Conservation (phyloP, 23 tunicate species). For the Oikopleura dioica region DNA sequence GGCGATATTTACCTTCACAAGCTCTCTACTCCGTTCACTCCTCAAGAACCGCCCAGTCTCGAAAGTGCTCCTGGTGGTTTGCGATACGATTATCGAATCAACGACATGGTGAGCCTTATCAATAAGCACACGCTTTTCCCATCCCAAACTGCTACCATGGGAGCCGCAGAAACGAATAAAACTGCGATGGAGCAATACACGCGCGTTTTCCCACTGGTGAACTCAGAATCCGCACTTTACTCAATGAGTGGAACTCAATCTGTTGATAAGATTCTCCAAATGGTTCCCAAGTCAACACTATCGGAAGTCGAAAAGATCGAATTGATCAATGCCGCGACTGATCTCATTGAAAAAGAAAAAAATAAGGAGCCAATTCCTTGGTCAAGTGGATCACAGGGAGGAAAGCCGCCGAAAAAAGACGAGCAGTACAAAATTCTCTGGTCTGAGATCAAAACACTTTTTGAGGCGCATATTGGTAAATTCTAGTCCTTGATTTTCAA, state of each 20-base stretch:
- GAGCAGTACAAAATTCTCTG: neutral
- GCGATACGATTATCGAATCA: neutral
- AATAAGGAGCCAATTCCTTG: neutral
- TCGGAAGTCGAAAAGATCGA: neutral
- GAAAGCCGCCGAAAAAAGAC: neutral
- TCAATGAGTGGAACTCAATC: neutral
- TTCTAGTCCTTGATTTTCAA: too few species aligned
- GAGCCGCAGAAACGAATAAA: neutral
- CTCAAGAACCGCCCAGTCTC: neutral
- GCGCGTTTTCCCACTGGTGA: constrained; percentile 1
- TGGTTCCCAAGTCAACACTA: neutral
- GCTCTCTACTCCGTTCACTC: neutral
- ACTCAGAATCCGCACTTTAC: neutral
- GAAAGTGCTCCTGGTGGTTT: neutral
- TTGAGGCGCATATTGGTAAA: constrained; percentile 13
- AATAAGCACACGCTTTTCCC: neutral
- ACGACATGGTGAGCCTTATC: neutral
- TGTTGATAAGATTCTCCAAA: neutral
- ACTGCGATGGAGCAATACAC: neutral
- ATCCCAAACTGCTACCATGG: too few species aligned
- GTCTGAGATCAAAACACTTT: neutral
- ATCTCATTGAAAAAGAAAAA: neutral
- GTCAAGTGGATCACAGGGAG: neutral
- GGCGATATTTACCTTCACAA: neutral
- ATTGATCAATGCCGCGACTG: neutral